These are phyloP conservation scores for Scopus umbretta DNA, from an alignment of 2,113 vertebrate species.

Conservation along the genomic window DNA sequence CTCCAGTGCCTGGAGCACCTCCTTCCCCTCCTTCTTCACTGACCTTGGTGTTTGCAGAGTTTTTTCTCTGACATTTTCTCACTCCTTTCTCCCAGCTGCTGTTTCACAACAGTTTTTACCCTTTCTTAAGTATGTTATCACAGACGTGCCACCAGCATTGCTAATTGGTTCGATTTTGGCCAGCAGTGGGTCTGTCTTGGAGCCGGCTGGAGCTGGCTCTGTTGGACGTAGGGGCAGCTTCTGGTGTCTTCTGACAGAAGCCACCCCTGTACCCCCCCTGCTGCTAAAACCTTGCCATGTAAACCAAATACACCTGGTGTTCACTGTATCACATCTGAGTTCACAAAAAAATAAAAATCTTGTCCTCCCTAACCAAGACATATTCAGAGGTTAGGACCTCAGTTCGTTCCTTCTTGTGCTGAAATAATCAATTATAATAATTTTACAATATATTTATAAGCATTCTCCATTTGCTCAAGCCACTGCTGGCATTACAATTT, in stretches of 20 bases:
- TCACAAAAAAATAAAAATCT: background rate
- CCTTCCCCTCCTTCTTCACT: background rate
- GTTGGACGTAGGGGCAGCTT: background rate
- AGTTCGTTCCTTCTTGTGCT: background rate
- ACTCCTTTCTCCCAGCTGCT: background rate
- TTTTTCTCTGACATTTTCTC: background rate
- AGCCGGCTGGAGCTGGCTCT: background rate
- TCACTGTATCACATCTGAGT: background rate
- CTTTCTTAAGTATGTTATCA: background rate
- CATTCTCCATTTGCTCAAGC: background rate
- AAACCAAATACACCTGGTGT: background rate
- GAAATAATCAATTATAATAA: background rate
- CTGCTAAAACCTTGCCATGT: background rate
- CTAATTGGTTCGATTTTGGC: background rate
- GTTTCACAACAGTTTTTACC: background rate
- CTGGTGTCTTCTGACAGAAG: background rate
- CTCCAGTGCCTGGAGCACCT: background rate
- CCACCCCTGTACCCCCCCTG: background rate
- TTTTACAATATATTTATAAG: background rate
- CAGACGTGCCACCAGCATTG: accelerated
- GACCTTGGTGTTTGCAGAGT: background rate
- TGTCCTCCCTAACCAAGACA: background rate
- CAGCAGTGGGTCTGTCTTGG: accelerated
- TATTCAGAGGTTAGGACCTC: background rate
- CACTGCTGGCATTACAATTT: background rate